A percentile compares a stretch with the other conserved stretches of the same genome.
These are phyloP conservation scores for Megalopta genalis DNA, from an alignment of 1,140 invertebrate genomes.

Conservation along the genomic window DNA sequence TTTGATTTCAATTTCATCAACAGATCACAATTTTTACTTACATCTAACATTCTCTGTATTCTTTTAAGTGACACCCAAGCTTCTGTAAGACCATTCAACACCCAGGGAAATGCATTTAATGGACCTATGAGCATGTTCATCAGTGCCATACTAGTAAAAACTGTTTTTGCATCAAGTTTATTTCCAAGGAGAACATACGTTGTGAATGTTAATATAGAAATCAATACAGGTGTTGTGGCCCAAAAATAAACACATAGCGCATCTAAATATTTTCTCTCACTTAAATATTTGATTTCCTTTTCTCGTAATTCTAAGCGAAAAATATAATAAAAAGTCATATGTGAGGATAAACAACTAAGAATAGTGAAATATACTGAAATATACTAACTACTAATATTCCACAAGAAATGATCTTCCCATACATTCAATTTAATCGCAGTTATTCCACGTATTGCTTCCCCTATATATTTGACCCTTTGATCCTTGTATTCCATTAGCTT, in stretches of 20 bases:
- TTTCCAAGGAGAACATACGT: conserved; percentile 93
- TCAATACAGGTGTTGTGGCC: conserved; percentile 98
- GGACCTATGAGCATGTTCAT: conserved; percentile 98
- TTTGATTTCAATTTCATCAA: neutral
- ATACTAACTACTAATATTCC: conserved; percentile 76
- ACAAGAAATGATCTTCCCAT: conserved; percentile 94
- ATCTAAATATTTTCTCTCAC: conserved; percentile 96
- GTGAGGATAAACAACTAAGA: neutral
- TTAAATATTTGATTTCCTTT: conserved; percentile 88
- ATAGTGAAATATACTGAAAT: conserved; percentile 11
- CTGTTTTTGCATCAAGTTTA: conserved; percentile 90
- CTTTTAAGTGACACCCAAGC: conserved; percentile 94
- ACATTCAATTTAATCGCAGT: conserved; percentile 94
- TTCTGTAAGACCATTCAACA: conserved; percentile 97
- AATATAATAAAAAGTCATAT: conserved; percentile 32
- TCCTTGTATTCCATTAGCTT: conserved; percentile 97
- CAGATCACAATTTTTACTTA: conserved; percentile 71
- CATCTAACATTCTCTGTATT: conserved; percentile 88
- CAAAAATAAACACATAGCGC: conserved; percentile 99
- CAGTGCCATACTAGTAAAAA: conserved; percentile 96
- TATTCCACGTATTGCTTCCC: conserved; percentile 93
- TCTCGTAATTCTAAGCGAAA: conserved; percentile 82
- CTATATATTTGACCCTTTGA: conserved; percentile 91
- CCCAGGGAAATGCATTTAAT: conserved; percentile 99
- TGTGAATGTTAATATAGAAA: conserved; percentile 94